Conservation (phyloP, 2,888 invertebrate species). For the Brachynemurus nebulosus region DNA sequence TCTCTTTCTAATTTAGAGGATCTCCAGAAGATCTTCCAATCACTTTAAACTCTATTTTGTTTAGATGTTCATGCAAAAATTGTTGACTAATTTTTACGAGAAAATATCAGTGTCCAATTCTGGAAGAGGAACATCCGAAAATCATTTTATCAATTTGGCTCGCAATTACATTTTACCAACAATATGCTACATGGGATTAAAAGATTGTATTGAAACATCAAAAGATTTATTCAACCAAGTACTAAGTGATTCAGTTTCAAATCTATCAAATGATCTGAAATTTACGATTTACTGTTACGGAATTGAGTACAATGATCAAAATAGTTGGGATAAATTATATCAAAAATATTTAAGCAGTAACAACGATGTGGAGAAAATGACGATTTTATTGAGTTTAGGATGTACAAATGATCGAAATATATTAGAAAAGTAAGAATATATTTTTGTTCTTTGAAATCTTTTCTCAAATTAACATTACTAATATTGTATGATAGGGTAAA, state of each 20-base stretch:
- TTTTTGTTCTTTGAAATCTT: too few relatives aligned
- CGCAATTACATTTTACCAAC: conserved; percentile 24
- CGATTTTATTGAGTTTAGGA: neutral
- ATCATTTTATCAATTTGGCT: conserved; percentile 22
- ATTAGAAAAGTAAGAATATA: neutral
- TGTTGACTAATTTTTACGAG: too few relatives aligned
- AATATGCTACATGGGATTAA: conserved; percentile 29
- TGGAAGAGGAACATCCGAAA: conserved; percentile 20
- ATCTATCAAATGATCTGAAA: conserved; percentile 15
- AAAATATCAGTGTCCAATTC: too few relatives aligned
- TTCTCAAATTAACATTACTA: too few relatives aligned
- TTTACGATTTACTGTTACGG: conserved; percentile 18
- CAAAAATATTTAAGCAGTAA: neutral
- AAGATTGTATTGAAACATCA: conserved; percentile 24
- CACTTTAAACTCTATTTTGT: too few relatives aligned
- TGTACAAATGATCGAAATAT: neutral
- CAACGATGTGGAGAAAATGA: neutral
- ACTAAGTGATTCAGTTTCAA: conserved; percentile 20
- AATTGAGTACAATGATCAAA: conserved; percentile 25
- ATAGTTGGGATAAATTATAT: conserved; percentile 17
- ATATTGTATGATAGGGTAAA: too few relatives aligned
- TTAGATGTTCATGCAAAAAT: too few relatives aligned
- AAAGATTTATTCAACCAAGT: neutral
- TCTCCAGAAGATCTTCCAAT: too few relatives aligned
- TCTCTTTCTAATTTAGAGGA: too few relatives aligned